Percentiles rank a stretch among this genome's conserved stretches.
phyloP scores from a whole-genome alignment of 2,113 vertebrate species.

The Amphilophus citrinellus region DNA sequence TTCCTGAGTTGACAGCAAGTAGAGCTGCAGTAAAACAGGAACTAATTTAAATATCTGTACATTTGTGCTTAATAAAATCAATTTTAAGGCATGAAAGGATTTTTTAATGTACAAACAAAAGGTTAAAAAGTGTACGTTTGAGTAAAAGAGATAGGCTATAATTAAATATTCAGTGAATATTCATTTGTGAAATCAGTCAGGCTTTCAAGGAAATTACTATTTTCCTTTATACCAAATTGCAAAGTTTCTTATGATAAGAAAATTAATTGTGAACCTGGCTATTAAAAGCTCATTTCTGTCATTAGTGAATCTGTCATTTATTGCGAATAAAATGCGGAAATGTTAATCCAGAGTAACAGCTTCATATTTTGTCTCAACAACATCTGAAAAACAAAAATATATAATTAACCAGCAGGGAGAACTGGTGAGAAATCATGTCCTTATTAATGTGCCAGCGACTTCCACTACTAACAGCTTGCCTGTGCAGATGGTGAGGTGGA shows the following conservation, averaged over 20 bases:
- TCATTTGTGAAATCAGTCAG: not conserved
- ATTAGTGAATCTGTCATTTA: not conserved
- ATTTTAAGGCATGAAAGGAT: slow-evolving; percentile 2
- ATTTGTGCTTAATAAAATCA: not conserved
- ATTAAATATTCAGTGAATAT: not conserved
- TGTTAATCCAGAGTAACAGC: not conserved
- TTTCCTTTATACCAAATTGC: not conserved
- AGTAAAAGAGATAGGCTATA: not conserved
- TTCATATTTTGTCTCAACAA: not conserved
- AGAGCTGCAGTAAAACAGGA: not conserved
- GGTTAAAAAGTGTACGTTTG: not conserved
- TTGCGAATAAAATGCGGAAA: not conserved
- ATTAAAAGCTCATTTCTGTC: not conserved
- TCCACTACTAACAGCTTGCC: slow-evolving; percentile 3
- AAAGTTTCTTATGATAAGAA: not conserved
- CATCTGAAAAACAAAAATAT: not conserved
- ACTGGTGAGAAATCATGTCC: not conserved
- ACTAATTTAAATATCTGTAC: not conserved
- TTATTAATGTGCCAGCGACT: not conserved
- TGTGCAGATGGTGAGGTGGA: slow-evolving; percentile 7
- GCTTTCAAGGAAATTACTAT: not conserved
- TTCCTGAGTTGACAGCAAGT: not conserved
- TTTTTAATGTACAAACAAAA: not conserved
- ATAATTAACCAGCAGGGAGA: not conserved
- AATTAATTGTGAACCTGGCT: not conserved